Evolutionary conservation across 2,113 vertebrate genomes (phyloP).

Genomic region (Pteronura brasiliensis): DNA sequence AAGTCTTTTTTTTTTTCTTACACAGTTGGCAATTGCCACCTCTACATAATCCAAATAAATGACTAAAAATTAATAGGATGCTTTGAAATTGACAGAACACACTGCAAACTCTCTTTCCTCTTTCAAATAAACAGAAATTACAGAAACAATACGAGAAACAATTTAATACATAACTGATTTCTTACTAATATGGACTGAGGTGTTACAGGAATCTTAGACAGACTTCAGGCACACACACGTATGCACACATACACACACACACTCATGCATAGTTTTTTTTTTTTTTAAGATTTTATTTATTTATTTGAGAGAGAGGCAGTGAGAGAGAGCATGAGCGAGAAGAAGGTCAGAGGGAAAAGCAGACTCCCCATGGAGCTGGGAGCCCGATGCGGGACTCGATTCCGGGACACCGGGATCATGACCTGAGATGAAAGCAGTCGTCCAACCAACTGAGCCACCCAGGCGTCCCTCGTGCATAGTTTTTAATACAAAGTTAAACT

Average conservation of each 20-base stretch:
- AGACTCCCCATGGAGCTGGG: too few relatives aligned
- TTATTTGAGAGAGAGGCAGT: too few relatives aligned
- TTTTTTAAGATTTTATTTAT: too few relatives aligned
- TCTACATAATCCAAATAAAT: neutral
- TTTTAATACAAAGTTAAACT: neutral
- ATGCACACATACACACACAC: too few relatives aligned
- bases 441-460: too few relatives aligned
- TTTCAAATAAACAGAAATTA: constrained; percentile 15
- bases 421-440: too few relatives aligned
- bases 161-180: neutral
- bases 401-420: too few relatives aligned
- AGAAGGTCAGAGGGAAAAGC: too few relatives aligned
- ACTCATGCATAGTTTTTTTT: too few relatives aligned
- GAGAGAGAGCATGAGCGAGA: too few relatives aligned
- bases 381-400: too few relatives aligned
- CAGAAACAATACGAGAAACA: neutral
- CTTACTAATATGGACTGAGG: neutral
- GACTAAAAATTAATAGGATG: neutral
- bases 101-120: neutral
- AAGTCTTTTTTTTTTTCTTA: neutral
- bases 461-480: fast-evolving
- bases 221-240: neutral
- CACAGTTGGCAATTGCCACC: neutral
- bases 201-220: neutral
- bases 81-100: neutral